Percentiles rank a stretch among this genome's conserved stretches.
Conservation (phyloP, 2,113 vertebrate species). For the Vimba vimba region DNA sequence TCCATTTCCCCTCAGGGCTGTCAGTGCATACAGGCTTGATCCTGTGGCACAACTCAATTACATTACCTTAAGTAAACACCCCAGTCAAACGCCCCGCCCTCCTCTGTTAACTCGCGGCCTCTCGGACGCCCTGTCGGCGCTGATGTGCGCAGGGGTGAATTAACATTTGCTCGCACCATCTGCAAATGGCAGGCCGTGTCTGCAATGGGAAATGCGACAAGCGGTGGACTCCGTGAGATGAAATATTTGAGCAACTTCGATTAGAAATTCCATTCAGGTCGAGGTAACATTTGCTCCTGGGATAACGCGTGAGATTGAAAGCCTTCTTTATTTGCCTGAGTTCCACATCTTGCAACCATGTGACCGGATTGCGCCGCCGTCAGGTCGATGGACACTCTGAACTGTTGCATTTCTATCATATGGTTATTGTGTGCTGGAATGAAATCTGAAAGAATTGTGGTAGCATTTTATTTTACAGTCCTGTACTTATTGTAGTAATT, state of each 20-base stretch:
- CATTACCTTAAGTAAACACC: constrained; percentile 80
- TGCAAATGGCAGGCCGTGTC: constrained; percentile 78
- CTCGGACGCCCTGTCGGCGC: constrained; percentile 60
- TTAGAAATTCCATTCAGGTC: constrained; percentile 70
- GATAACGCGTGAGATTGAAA: constrained; percentile 37
- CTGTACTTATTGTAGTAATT: no score
- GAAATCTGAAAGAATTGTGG: background rate
- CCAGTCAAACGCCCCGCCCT: constrained; percentile 61
- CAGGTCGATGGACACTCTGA: background rate
- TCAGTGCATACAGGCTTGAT: constrained; percentile 56
- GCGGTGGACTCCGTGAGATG: constrained; percentile 40
- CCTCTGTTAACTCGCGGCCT: constrained; percentile 64
- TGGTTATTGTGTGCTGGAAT: background rate
- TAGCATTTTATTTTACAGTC: no score
- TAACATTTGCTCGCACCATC: constrained; percentile 78
- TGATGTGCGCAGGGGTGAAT: constrained; percentile 72
- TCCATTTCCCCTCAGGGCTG: constrained; percentile 4
- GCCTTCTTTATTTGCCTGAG: constrained; percentile 7
- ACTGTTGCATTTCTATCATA: background rate
- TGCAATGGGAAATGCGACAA: constrained; percentile 66
- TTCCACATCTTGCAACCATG: background rate
- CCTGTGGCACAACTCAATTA: constrained; percentile 76
- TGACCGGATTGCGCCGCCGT: background rate
- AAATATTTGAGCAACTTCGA: constrained; percentile 71
- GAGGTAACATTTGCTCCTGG: constrained; percentile 76